phyloP scores from a whole-genome alignment of 2,888 invertebrate genomes.

The Leptarthrus brevirostris region DNA sequence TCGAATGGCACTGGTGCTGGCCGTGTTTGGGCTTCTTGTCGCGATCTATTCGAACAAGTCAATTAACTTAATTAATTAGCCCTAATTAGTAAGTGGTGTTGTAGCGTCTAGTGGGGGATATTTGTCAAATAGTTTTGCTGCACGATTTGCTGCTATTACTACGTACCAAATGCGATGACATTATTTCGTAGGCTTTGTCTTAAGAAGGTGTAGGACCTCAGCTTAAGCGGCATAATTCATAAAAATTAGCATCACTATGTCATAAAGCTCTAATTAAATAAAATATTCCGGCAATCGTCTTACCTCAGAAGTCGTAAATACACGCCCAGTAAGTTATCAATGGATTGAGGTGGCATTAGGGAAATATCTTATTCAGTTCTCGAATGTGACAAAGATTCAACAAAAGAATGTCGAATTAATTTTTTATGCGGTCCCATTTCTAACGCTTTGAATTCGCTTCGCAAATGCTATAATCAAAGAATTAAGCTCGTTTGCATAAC shows the following conservation, averaged over 20 bases:
- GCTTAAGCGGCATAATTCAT: not conserved
- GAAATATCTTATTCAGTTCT: conserved; percentile 4
- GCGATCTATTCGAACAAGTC: conserved; percentile 49
- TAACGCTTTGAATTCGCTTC: conserved; percentile 19
- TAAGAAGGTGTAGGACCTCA: conserved; percentile 20
- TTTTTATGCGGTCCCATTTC: conserved; percentile 14
- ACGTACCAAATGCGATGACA: no score
- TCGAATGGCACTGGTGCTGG: conserved; percentile 25
- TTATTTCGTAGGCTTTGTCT: no score
- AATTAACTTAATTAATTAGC: conserved; percentile 49
- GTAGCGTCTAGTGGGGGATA: conserved; percentile 24
- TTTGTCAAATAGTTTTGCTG: conserved; percentile 29
- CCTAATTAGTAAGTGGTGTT: conserved; percentile 49
- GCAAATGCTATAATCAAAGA: conserved; percentile 14
- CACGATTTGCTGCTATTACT: no score
- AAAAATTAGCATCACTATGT: conserved; percentile 16
- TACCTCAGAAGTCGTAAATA: conserved; percentile 22
- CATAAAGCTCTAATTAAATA: conserved; percentile 30
- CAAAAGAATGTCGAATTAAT: conserved; percentile 33
- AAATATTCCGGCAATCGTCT: conserved; percentile 26
- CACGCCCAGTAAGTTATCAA: conserved; percentile 15
- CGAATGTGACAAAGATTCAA: not conserved
- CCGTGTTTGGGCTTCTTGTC: conserved; percentile 47
- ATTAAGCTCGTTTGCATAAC: conserved; percentile 33
- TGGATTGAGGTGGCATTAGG: not conserved